Evolutionary conservation across 92 coral and sea anemone genomes (phyloP), one percentile per base, ranked within the genome.

Genomic region (Parazoanthus swiftii): DNA sequence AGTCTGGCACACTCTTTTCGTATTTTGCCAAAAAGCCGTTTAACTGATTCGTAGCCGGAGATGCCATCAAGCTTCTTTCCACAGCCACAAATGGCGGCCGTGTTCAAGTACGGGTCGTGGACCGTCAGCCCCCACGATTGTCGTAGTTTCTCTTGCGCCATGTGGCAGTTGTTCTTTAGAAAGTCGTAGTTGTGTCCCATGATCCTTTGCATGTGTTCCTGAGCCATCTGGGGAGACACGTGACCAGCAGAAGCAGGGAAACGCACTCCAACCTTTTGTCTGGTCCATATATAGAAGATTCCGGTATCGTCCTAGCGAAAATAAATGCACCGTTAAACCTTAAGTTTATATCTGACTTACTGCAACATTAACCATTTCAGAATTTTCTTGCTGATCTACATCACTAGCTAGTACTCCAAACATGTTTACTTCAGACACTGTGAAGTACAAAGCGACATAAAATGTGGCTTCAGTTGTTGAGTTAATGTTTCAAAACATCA

Each of bases 101-200:
- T 78, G 46, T 48, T 36, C 14, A 89, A 4, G 46, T 89, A 92
- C 20, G 88, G 81, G 26, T 89, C 70, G 15, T 89, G 48, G 0
- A 87, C 89, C 21, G 29, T 35, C 23, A 89, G 38, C 1, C 89
- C 94, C 66, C 88, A 81, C 59, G 6, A 72, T 29, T 82, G 77
- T 29, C 94, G 85, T 76, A 92, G 79, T 44, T 76, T 82, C 56
- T 89, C 94, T 74, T 91, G 94, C 1, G 94, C 92, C 71, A 76
- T 65, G 75, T 89, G 94, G 23, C 92, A 91, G 54, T 89, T 86
- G 83, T 89, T 88, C 63, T 82, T 65, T 33, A 86, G 65, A 21
- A 74, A 78, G 20, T 92, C 90, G 81, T 92, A 92, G 63, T 79
- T 87, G 76, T 89, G 23, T 13, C 94, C 94, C 87, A 89, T 75